These are phyloP conservation scores for Antechinus stuartii DNA, from an alignment of 2,113 vertebrate genomes.

Conservation along the genomic window DNA sequence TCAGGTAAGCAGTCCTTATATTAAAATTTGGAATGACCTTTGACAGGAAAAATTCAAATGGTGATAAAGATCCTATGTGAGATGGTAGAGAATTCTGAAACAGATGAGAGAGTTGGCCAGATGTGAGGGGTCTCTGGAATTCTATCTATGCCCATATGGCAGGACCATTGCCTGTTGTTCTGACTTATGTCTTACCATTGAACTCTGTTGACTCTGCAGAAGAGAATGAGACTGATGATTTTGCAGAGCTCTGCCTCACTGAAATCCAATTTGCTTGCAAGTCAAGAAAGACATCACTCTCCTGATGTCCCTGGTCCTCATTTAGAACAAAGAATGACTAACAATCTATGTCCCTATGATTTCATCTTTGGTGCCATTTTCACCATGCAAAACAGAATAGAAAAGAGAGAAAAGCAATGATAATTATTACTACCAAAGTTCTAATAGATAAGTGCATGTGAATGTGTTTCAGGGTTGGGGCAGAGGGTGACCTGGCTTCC, in stretches of 20 bases:
- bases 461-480: neutral
- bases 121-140: neutral
- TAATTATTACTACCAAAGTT: neutral
- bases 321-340: neutral
- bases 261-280: no score
- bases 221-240: neutral
- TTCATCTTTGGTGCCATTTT: neutral
- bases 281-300: neutral
- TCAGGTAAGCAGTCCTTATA: neutral
- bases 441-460: neutral
- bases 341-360: neutral
- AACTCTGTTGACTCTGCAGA: no score
- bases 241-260: no score
- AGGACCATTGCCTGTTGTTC: no score
- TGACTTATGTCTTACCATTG: no score
- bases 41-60: neutral
- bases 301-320: neutral
- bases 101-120: neutral
- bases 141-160: neutral
- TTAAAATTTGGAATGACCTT: neutral
- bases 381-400: neutral
- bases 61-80: neutral
- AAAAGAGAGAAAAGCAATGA: neutral
- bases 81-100: neutral
- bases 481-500: neutral